Evolutionary conservation across 2,797 vertebrate species (phyloP), one percentile per base, ranked within the genome.

Genomic region (Paramormyrops hopkinsi): DNA sequence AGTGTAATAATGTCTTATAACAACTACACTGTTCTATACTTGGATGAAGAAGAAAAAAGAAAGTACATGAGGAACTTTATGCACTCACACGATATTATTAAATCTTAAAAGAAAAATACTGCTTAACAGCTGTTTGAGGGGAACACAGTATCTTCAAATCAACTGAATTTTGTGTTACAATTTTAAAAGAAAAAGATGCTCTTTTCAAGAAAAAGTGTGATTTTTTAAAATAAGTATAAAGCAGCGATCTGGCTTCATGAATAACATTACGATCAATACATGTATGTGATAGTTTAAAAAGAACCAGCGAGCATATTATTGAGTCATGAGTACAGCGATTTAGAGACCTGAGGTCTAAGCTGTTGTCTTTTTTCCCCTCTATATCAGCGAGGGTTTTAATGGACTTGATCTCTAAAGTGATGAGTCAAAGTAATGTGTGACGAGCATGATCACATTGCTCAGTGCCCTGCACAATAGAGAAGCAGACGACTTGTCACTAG

Each of bases 321-420:
- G 73, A 79, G 12, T 79, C 33, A 37, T 41, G 73, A 14, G 73
- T 79, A 44, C 33, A 79, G 73, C 73, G 2, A 41, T 79, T 44
- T 44, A 19, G 5, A 44, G 69, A 44, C 0, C 37, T n/a, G 73
- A 79, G 37, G 33, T 79, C 73, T 79, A 44, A 19, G 14, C 37
- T 37, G 29, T 79, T 76, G 29, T 76, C 69, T 79, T 17, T 17
- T 41, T 19, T 19, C 4, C 14, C 17, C n/a, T 22, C 73, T 44
- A 6, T 8, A 37, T 44, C 29, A 8, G 37, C 2, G 2, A 44
- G 14, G 73, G 37, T 19, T 79, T 84, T 84, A 84, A 84, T 86
- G 50, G 50, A 86, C 25, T 53, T 86, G 50, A 86, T 86, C 84
- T 53, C 29, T 25, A 86, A 50, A 86, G 51, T 37, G 84, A 86